Base-by-base conservation (phyloP, 2,888 invertebrate species). In the Cyclophora albipunctata region DNA sequence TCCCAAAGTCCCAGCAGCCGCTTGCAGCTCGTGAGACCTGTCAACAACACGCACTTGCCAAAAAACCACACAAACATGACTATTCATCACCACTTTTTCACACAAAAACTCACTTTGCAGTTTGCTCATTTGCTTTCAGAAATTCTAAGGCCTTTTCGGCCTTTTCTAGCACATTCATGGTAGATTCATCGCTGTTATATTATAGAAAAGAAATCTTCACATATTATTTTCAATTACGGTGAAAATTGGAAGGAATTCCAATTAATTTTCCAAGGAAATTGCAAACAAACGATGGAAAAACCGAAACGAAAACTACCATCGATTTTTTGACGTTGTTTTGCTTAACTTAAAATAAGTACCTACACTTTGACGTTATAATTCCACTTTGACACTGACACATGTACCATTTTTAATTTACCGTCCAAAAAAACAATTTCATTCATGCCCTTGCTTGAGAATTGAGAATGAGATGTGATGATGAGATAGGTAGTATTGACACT, bases 111-210 rank as follows among this genome's bases (percentile, higher is more conserved):
- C 57, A 86, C 87, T 84, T 87, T 2, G 77, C 69, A 42, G 75
- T 73, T 55, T 73, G 75, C 66, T 88, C 84, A 48, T 72, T 76
- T 48, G 74, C 75, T 76, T 83, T 86, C 34, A 89, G 66, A 58
- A 76, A 84, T 66, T 88, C 86, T 45, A 89, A 72, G 40, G 87
- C 81, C 65, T 88, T 89, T 60, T 89, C 86, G 47, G 89, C 88
- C 66, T 88, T 89, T 52, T 89, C 89, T 45, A 88, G 63, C 40
- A 88, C 78, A 60, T 86, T 88, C 89, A 89, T 89, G 58, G 58
- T 68, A 44, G 34, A 49, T 5, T 51, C 52, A 51, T 75, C 60
- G 78, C 63, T 43, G 34, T 34, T 5, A 6, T 33, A 34, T 43
- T 43, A 33, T 42, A 4, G 4, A 5, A 7, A 42, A 7, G 42